These are phyloP conservation scores for Drosophila paramelanica DNA, from an alignment of 2,888 invertebrate genomes.

Conservation along the genomic window DNA sequence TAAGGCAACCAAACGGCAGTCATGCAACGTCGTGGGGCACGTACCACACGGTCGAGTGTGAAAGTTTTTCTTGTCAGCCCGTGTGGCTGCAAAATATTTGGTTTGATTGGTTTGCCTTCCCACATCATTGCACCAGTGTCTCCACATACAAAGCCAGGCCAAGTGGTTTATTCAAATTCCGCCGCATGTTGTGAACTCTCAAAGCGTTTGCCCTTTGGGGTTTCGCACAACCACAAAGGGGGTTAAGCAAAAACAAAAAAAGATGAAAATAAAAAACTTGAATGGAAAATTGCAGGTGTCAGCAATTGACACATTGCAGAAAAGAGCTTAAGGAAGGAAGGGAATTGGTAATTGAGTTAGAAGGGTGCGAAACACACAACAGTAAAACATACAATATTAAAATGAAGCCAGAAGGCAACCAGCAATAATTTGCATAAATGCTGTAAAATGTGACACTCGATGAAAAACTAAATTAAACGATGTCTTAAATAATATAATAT, in stretches of 20 bases:
- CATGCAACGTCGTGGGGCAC: constrained; percentile 31
- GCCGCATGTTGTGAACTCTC: constrained; percentile 19
- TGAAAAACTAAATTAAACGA: not conserved
- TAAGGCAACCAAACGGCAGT: constrained; percentile 37
- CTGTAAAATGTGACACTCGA: not conserved
- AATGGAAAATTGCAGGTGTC: constrained; percentile 47
- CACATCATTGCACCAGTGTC: constrained; percentile 1
- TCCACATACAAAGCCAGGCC: constrained; percentile 9
- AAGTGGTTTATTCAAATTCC: constrained; percentile 57
- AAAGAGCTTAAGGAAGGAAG: constrained; percentile 12
- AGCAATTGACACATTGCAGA: constrained; percentile 46
- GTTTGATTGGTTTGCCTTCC: constrained; percentile 42
- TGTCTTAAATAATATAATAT: not conserved
- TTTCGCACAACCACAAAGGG: constrained; percentile 33
- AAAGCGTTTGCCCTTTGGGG: constrained; percentile 31
- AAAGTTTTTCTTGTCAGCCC: constrained; percentile 53
- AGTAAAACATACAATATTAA: not conserved
- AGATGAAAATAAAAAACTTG: not conserved
- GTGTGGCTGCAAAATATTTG: constrained; percentile 43
- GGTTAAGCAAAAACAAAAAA: constrained; percentile 1
- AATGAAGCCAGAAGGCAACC: not conserved
- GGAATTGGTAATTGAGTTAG: constrained; percentile 19
- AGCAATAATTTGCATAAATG: not conserved
- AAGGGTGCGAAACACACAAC: not conserved
- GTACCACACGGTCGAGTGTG: constrained; percentile 33